Conservation (phyloP, 2,888 invertebrate genomes). For the Vanessa cardui region DNA sequence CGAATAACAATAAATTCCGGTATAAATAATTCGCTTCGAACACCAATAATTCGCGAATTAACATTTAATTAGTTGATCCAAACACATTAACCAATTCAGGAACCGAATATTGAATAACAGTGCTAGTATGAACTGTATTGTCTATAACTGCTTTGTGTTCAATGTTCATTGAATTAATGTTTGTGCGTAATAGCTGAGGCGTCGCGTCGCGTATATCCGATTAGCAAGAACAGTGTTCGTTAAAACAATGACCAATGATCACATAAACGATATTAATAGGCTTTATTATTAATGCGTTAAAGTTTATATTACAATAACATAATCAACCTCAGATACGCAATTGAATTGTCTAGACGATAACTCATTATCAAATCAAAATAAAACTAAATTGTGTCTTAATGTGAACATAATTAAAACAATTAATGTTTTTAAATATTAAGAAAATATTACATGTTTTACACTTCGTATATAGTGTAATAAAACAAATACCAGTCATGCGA, state of each 20-base stretch:
- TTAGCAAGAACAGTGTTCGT: conserved; percentile 50
- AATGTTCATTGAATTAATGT: conserved; percentile 63
- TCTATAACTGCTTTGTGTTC: conserved; percentile 67
- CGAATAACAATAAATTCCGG: background rate
- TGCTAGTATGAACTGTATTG: conserved; percentile 52
- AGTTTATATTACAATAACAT: background rate
- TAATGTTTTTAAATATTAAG: no score
- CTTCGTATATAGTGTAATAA: no score
- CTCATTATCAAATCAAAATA: background rate
- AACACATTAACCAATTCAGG: conserved; percentile 41
- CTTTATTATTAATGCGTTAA: background rate
- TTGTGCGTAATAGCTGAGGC: conserved; percentile 51
- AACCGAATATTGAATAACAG: conserved; percentile 46
- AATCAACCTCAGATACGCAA: background rate
- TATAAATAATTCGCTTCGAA: conserved; percentile 16
- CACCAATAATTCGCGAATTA: conserved; percentile 38
- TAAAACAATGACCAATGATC: conserved; percentile 23
- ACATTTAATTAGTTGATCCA: conserved; percentile 37
- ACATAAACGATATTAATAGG: background rate
- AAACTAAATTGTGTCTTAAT: no score
- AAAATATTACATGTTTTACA: no score
- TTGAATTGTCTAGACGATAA: background rate
- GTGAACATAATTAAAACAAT: no score
- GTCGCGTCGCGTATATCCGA: conserved; percentile 60
- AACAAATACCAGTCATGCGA: no score